Percentiles rank a stretch among this genome's conserved stretches.
phyloP scores from a whole-genome alignment of 1,140 invertebrate species.

The Drosophila subobscura region DNA sequence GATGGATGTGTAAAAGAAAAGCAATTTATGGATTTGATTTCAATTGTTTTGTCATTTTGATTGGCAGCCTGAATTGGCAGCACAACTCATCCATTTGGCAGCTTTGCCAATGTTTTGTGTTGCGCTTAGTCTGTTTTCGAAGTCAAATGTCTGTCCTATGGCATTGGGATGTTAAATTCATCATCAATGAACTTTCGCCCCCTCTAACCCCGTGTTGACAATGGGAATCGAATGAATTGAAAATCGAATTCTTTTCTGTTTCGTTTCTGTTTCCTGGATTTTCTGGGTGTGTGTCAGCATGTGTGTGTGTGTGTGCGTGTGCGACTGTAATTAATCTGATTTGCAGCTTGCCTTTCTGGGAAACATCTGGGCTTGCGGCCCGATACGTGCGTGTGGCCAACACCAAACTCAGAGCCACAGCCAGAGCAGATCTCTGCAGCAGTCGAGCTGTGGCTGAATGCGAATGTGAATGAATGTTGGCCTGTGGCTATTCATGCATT shows the following conservation, averaged over 20 bases:
- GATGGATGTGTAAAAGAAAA: constrained; percentile 23
- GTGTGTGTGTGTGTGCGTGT: constrained; percentile 12
- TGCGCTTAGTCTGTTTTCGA: constrained; percentile 1
- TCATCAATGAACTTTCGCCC: constrained; percentile 22
- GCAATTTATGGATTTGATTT: constrained; percentile 76
- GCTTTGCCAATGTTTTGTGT: constrained; percentile 7
- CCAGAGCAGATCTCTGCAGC: background rate
- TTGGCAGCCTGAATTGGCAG: constrained; percentile 67
- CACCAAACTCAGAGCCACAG: background rate
- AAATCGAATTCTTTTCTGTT: constrained; percentile 33
- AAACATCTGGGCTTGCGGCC: constrained; percentile 20
- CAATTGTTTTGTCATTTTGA: constrained; percentile 72
- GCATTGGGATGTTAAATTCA: constrained; percentile 8
- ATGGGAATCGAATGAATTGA: constrained; percentile 28
- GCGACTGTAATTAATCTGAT: constrained; percentile 61
- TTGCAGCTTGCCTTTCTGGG: constrained; percentile 11
- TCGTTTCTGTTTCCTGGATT: constrained; percentile 18
- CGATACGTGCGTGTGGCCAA: constrained; percentile 39
- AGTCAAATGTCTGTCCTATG: background rate
- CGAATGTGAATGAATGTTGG: constrained; percentile 11
- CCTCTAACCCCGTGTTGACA: background rate
- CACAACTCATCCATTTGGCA: constrained; percentile 52
- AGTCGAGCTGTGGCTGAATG: background rate
- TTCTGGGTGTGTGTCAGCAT: constrained; percentile 7
- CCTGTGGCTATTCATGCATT: constrained; percentile 28